Base-by-base conservation (phyloP, 2,888 invertebrate species). In the Hydroisotoma schaefferi region DNA sequence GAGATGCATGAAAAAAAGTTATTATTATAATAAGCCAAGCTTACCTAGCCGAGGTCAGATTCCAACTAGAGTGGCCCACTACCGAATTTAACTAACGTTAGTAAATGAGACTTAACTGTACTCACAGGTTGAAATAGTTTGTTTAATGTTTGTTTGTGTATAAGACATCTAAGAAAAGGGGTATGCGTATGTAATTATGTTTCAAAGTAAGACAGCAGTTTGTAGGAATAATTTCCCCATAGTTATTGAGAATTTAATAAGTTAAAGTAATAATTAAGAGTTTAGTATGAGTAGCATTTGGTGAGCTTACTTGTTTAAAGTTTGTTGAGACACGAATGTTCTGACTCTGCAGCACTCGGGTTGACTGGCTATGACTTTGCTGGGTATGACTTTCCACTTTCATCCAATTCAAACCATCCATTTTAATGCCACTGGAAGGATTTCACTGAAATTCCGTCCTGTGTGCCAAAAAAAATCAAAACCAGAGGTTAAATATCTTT, bases 261-360 rank as follows among this genome's bases (percentile, higher is more conserved):
- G n/a, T n/a, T n/a, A n/a, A 10, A 43, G 43, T 6, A 20, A 20
- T 18, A 10, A 10, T 20, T 43, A 18, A 43, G 20, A 20, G 10
- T 43, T 8, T 20, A 23, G 25, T 23, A 48, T 6, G 5, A 10
- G 8, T 5, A 28, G 25, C 26, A 28, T 49, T 15, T 20, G 28
- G 29, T 37, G 15, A 46, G n/a, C 63, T 63, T 57, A 64, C 64
- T 60, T 64, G 64, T 33, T 49, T 57, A 18, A 63, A 51, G 51
- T 63, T 63, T 43, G 59, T 51, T 38, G 59, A 54, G 25, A 55
- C 46, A 18, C 53, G 27, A 8, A 57, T 53, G 44, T 61, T 61
- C 26, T 61, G 44, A 27, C 55, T 55, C n/a, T 44, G 27, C 25
- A 55, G 28, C 6, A 55, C 55, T 46, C 55, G 27, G 20, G 55